Evolutionary conservation across 2,797 vertebrate species (phyloP).

Genomic region (Sebastes umbrosus): DNA sequence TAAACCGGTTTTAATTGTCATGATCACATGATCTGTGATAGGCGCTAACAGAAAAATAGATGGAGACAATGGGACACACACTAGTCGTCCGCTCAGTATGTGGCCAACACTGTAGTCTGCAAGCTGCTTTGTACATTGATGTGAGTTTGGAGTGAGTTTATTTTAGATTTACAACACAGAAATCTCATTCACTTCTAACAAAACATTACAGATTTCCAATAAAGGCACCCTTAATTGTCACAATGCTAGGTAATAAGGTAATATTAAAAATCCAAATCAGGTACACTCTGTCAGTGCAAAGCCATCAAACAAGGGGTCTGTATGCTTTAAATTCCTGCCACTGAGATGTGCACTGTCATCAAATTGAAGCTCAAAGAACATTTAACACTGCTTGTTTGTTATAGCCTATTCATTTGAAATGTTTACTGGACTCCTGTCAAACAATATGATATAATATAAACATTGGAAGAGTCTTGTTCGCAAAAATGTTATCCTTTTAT

Average conservation of each 20-base stretch:
- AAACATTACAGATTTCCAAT: background rate
- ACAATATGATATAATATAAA: background rate
- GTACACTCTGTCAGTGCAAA: background rate
- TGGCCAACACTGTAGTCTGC: background rate
- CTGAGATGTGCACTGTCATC: background rate
- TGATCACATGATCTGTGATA: background rate
- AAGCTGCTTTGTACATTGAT: background rate
- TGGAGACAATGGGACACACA: background rate
- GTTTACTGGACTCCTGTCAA: background rate
- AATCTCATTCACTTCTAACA: background rate
- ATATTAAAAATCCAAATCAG: background rate
- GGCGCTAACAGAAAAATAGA: background rate
- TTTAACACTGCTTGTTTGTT: background rate
- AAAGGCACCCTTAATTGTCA: background rate
- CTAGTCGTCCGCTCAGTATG: background rate
- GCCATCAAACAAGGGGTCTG: background rate
- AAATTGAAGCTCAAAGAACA: background rate
- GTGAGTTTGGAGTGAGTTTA: background rate
- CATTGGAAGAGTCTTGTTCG: background rate
- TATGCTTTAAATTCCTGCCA: background rate
- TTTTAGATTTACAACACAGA: background rate
- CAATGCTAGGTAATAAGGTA: background rate
- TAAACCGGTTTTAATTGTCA: constrained; percentile 51
- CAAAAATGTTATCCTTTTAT: background rate
- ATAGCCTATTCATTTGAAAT: background rate